Evolutionary conservation across 2,797 vertebrate species (phyloP).

Genomic region (Typhlichthys eigenmanni): DNA sequence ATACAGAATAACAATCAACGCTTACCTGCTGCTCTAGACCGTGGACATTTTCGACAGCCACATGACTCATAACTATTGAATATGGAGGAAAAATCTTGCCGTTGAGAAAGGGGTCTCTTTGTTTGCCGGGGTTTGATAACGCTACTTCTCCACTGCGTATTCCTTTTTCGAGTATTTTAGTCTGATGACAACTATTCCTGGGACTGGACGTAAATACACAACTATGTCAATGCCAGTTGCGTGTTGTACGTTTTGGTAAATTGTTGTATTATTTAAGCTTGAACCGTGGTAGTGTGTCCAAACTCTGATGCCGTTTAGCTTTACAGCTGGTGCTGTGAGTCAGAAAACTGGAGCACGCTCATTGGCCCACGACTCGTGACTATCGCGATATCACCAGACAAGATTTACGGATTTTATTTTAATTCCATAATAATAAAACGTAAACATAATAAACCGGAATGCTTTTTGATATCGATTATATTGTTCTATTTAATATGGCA

Average conservation of each 20-base stretch:
- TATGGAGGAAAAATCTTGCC: constrained; percentile 79
- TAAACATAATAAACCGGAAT: background rate
- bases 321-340: constrained; percentile 48
- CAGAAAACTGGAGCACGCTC: constrained; percentile 26
- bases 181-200: constrained; percentile 31
- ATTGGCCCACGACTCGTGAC: background rate
- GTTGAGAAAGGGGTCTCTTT: constrained; percentile 76
- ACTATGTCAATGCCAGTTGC: constrained; percentile 15
- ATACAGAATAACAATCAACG: background rate
- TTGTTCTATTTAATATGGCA: no score
- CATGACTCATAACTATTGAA: constrained; percentile 99
- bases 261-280: constrained; percentile 22
- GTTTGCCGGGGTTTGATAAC: constrained; percentile 74
- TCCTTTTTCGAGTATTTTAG: constrained; percentile 22
- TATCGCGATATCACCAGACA: background rate
- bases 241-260: constrained; percentile 27
- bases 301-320: constrained; percentile 65
- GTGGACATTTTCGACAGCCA: constrained; percentile 97
- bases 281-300: constrained; percentile 53
- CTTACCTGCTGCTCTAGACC: constrained; percentile 98
- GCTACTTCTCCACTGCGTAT: constrained; percentile 38
- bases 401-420: no score
- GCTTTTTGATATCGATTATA: background rate
- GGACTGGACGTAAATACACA: background rate
- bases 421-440: background rate